Evolutionary conservation across 2,797 vertebrate genomes (phyloP).

Genomic region (Alectoris magna): DNA sequence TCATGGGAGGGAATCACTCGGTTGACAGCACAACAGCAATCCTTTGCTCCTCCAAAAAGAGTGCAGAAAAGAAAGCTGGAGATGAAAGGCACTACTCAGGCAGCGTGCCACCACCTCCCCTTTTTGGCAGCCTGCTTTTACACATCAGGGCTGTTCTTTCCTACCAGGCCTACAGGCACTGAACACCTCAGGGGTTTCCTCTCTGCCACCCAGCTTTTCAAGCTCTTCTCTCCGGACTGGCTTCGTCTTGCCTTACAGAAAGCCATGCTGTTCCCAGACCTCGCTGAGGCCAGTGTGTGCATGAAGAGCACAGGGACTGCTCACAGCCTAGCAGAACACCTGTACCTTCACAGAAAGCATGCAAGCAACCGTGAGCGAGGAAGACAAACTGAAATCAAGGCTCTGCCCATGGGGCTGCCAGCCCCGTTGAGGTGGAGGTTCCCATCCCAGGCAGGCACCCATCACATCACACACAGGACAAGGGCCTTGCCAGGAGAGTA

Average conservation of each 20-base stretch:
- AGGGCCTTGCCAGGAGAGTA: background rate
- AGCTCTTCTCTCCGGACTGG: background rate
- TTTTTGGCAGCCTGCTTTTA: background rate
- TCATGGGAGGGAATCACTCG: conserved; percentile 30
- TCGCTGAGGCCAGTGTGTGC: background rate
- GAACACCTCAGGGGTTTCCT: background rate
- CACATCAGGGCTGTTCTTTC: background rate
- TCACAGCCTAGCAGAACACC: background rate
- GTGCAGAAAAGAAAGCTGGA: background rate
- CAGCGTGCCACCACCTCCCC: background rate
- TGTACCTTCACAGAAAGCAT: background rate
- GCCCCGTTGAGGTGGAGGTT: background rate
- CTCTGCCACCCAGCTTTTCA: background rate
- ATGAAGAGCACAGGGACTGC: background rate
- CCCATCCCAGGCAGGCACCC: background rate
- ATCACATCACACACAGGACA: background rate
- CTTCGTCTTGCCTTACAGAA: background rate
- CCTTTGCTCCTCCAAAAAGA: background rate
- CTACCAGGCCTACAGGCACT: background rate
- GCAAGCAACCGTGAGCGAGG: background rate
- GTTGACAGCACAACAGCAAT: background rate
- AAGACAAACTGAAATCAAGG: background rate
- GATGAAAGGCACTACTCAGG: background rate
- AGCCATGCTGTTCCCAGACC: rapidly evolving
- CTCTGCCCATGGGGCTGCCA: background rate